A percentile compares a stretch with the other conserved stretches of the same genome.
phyloP scores from a whole-genome alignment of 2,113 vertebrate species.

The Mixornis gularis region DNA sequence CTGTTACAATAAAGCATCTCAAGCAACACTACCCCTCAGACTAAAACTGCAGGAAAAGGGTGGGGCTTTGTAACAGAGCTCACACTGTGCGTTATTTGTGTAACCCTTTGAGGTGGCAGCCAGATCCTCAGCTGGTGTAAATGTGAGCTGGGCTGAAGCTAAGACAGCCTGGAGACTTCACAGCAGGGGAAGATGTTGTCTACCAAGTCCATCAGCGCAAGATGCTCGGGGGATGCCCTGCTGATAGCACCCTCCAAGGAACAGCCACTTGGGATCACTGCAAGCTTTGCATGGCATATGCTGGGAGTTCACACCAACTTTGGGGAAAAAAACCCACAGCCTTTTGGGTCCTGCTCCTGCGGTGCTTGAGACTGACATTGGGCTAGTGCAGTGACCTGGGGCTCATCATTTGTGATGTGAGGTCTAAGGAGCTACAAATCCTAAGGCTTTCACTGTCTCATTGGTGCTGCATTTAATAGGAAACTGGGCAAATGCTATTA shows the following conservation, averaged over 20 bases:
- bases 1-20: background rate
- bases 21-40: background rate
- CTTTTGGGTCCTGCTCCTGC: background rate
- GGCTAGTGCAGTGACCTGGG: background rate
- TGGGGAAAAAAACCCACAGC: background rate
- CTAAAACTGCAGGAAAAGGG: constrained; percentile 50
- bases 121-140: background rate
- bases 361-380: accelerated
- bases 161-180: background rate
- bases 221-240: background rate
- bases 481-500: background rate
- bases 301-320: background rate
- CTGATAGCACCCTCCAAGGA: background rate
- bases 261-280: background rate
- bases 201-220: background rate
- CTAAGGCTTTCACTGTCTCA: background rate
- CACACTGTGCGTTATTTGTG: background rate
- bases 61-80: background rate
- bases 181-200: background rate
- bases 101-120: background rate
- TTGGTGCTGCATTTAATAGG: background rate
- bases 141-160: background rate
- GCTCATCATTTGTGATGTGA: background rate
- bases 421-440: background rate
- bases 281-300: accelerated